A percentile compares a stretch with the other conserved stretches of the same genome.
phyloP scores from a whole-genome alignment of 1,140 invertebrate genomes.

The Plodia interpunctella region DNA sequence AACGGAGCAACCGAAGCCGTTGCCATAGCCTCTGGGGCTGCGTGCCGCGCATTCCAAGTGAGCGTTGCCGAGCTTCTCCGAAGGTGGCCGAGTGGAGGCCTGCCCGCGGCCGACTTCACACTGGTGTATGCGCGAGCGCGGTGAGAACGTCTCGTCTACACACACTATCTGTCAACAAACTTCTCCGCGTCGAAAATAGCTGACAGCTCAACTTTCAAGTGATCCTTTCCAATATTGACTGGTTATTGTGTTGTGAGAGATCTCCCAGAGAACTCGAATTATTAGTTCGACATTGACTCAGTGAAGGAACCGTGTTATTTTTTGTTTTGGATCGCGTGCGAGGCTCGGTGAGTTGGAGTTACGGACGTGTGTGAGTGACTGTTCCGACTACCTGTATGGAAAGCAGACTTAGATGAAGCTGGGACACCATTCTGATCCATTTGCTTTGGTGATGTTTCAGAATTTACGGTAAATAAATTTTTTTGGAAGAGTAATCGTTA shows the following conservation, averaged over 20 bases:
- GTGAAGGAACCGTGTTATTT: constrained; percentile 69
- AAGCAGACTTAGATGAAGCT: constrained; percentile 56
- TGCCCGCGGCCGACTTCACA: constrained; percentile 71
- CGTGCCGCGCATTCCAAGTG: constrained; percentile 55
- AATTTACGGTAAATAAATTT: constrained; percentile 57
- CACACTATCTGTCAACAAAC: constrained; percentile 70
- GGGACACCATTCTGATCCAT: constrained; percentile 34
- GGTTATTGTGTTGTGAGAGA: constrained; percentile 51
- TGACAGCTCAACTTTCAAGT: constrained; percentile 47
- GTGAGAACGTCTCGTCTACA: constrained; percentile 62
- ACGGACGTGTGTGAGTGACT: constrained; percentile 70
- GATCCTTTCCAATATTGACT: constrained; percentile 54
- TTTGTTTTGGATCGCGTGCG: constrained; percentile 73
- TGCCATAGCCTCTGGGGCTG: constrained; percentile 48
- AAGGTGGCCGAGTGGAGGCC: constrained; percentile 46
- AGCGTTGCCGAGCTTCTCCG: constrained; percentile 38
- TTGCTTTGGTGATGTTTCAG: constrained; percentile 52
- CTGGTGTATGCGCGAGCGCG: constrained; percentile 69
- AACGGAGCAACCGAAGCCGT: constrained; percentile 47
- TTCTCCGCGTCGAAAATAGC: constrained; percentile 59
- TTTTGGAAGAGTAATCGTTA: constrained; percentile 38
- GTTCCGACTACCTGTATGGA: constrained; percentile 57
- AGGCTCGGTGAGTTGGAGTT: constrained; percentile 52
- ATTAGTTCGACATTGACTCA: constrained; percentile 47
- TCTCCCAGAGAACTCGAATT: constrained; percentile 37